phyloP scores from a whole-genome alignment of 2,797 vertebrate genomes.

The Gastrophryne carolinensis region DNA sequence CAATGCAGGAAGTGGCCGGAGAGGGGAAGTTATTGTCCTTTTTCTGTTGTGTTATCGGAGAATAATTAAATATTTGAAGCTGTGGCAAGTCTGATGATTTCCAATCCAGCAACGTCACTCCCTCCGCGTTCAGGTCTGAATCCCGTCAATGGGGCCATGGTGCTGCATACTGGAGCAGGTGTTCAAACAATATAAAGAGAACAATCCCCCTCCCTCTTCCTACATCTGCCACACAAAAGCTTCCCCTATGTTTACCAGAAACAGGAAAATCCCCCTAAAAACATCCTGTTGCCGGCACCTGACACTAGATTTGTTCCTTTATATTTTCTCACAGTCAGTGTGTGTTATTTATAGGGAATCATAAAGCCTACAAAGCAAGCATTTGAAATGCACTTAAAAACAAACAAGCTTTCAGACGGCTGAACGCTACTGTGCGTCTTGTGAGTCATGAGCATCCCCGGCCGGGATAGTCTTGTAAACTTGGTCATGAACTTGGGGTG shows the following conservation, averaged over 20 bases:
- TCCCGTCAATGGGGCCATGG: conserved; percentile 63
- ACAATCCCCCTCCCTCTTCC: conserved; percentile 56
- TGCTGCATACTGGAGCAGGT: conserved; percentile 63
- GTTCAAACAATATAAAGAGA: conserved; percentile 70
- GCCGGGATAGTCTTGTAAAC: background rate
- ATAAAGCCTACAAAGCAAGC: conserved; percentile 37
- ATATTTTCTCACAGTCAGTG: conserved; percentile 64
- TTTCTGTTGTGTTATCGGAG: conserved; percentile 26
- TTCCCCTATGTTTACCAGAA: conserved; percentile 63
- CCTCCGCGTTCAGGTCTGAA: conserved; percentile 49
- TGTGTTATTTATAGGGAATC: conserved; percentile 69
- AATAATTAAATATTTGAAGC: conserved; percentile 43
- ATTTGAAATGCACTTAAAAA: background rate
- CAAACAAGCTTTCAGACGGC: background rate
- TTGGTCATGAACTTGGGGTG: conserved; percentile 3
- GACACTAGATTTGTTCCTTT: conserved; percentile 60
- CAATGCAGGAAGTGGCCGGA: conserved; percentile 26
- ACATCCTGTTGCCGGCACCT: conserved; percentile 70
- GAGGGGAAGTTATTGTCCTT: conserved; percentile 33
- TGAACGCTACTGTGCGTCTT: background rate
- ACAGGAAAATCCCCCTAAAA: conserved; percentile 67
- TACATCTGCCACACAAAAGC: conserved; percentile 69
- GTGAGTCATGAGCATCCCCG: no score
- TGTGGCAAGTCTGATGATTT: background rate
- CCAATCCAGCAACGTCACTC: conserved; percentile 24